Base-by-base conservation (phyloP, 1,140 invertebrate genomes). In the Drosophila kurseongensis region DNA sequence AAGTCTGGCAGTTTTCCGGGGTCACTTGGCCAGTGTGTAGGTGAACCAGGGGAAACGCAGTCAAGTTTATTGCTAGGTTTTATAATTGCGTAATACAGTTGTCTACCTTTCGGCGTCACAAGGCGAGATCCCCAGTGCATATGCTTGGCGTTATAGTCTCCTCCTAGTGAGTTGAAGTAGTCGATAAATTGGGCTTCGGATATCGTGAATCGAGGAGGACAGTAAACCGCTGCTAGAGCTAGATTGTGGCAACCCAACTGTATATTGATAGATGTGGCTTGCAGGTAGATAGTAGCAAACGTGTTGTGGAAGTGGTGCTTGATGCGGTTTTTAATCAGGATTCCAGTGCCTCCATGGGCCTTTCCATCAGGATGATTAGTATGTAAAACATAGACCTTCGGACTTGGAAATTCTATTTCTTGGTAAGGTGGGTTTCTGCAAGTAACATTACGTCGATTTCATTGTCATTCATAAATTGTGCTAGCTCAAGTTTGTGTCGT, bases 401-500 rank as follows among this genome's bases (percentile, higher is more conserved):
- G 36, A 38, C 10, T 38, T 38, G 8, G 9, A 38, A 10, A 38
- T 38, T 38, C 1, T 38, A 38, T 38, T 10, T 38, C 5, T 38
- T 38, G 36, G n/a, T 42, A 14, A 7, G 18, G 18, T 18, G 18
- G 18, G 18, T 42, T 42, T 42, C n/a, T 42, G 41, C 41, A 42
- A 38, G 41, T 14, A 42, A 42, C 41, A 14, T 42, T 42, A 16
- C 36, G 8, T 38, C 36, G 36, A 38, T 38, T 38, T 38, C 36
- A 38, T 38, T 38, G 36, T 38, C 4, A 42, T 42, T 42, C 40
- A 42, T 42, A 42, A 42, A 42, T 42, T 42, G 40, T 42, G 40
- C 40, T 42, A 12, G 36, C 13, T 42, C 40, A 42, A 42, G 40
- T 42, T 42, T 42, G 40, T 42, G n/a, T 13, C n/a, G 14, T 0